A percentile compares a stretch with the other conserved stretches of the same genome.
These are phyloP conservation scores for Eumacrocentrus americanus DNA, from an alignment of 2,888 invertebrate species.

Conservation along the genomic window DNA sequence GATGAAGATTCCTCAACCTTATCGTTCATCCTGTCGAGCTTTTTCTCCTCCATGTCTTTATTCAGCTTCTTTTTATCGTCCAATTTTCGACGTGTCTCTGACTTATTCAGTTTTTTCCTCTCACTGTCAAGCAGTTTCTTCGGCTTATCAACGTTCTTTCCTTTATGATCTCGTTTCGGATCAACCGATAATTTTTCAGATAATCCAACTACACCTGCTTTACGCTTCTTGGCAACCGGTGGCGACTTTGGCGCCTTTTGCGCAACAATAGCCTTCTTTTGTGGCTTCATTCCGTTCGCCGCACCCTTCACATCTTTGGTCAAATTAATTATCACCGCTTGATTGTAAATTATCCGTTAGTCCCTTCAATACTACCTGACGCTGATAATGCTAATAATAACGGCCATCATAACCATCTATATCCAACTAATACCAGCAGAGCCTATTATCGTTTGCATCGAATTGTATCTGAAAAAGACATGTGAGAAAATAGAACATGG, in stretches of 20 bases:
- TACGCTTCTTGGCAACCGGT: constrained; percentile 56
- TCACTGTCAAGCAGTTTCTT: constrained; percentile 49
- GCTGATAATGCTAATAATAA: constrained; percentile 42
- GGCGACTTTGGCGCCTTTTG: constrained; percentile 58
- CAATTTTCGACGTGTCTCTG: constrained; percentile 19
- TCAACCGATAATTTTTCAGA: constrained; percentile 47
- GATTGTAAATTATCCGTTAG: not conserved
- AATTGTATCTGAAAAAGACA: not conserved
- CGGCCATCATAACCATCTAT: not conserved
- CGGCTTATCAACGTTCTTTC: constrained; percentile 35
- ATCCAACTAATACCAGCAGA: not conserved
- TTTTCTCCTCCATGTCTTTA: constrained; percentile 31
- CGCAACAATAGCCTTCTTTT: constrained; percentile 59
- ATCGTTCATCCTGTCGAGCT: constrained; percentile 21
- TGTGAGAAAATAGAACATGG: not conserved
- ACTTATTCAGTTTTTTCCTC: constrained; percentile 40
- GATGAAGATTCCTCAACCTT: constrained; percentile 2
- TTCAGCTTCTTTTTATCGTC: constrained; percentile 29
- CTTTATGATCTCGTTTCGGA: constrained; percentile 35
- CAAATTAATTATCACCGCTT: constrained; percentile 20
- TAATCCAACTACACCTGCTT: constrained; percentile 35
- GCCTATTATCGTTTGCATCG: not conserved
- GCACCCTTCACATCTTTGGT: constrained; percentile 53
- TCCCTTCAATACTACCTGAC: constrained; percentile 46
- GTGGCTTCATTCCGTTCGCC: constrained; percentile 56